Percentiles rank a stretch among this genome's conserved stretches.
Conservation (phyloP, 2,888 invertebrate genomes). For the Drosophila cracens region DNA sequence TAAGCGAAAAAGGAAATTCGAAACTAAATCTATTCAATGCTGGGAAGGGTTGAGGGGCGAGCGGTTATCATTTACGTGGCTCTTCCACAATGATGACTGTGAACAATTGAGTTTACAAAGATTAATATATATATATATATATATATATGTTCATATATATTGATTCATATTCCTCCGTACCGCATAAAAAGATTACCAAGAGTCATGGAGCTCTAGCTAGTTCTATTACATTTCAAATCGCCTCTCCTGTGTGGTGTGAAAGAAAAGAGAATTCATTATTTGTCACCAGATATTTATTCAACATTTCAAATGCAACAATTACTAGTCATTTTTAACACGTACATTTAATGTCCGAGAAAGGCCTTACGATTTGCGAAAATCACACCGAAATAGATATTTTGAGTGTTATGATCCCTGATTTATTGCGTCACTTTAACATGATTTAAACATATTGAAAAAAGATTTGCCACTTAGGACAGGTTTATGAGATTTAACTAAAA, state of each 20-base stretch:
- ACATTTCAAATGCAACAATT: slow-evolving; percentile 12
- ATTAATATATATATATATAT: not conserved
- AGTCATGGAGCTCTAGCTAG: not conserved
- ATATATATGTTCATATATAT: too few relatives aligned
- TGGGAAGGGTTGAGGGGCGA: not conserved
- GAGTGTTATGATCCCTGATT: not conserved
- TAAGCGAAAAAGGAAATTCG: slow-evolving; percentile 49
- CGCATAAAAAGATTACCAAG: not conserved
- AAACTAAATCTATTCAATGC: slow-evolving; percentile 5
- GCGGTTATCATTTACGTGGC: not conserved
- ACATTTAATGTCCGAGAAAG: not conserved
- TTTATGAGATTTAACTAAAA: not conserved
- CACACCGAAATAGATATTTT: not conserved
- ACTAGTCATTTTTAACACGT: not conserved
- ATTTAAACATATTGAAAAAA: not conserved
- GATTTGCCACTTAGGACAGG: not conserved
- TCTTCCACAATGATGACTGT: not conserved
- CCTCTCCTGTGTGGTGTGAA: not conserved
- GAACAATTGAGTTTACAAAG: not conserved
- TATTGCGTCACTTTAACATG: not conserved
- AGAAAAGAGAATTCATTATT: not conserved
- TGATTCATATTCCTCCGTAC: not conserved
- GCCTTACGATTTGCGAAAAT: not conserved
- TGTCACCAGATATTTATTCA: slow-evolving; percentile 20
- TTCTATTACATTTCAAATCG: not conserved